Conservation (phyloP, 1,140 invertebrate genomes). For the Eriocheir sinensis region DNA sequence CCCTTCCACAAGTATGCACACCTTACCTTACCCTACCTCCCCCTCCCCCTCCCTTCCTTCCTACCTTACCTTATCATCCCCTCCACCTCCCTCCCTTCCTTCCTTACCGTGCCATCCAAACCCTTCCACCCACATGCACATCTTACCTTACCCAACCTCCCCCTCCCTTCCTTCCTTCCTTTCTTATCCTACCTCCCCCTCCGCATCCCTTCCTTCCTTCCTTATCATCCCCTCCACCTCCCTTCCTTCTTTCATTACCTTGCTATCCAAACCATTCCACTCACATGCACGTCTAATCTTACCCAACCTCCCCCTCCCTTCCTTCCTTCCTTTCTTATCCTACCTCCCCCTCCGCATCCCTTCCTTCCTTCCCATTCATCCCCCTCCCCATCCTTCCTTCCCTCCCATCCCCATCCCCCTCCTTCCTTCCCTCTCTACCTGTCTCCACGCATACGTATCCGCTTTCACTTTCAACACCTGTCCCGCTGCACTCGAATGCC, state of each 20-base stretch:
- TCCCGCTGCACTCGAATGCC: not conserved
- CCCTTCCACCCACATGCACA: not conserved
- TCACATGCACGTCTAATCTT: not conserved
- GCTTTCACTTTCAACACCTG: not conserved
- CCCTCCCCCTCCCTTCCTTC: not conserved
- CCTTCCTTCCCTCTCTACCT: not conserved
- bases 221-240: not conserved
- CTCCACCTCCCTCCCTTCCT: not conserved
- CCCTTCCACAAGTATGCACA: too few species aligned
- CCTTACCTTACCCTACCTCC: too few species aligned
- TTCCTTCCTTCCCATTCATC: not conserved
- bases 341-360: not conserved
- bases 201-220: not conserved
- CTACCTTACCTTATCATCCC: not conserved
- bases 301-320: not conserved
- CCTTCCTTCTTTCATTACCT: not conserved
- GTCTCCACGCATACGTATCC: not conserved
- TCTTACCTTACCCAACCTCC: not conserved
- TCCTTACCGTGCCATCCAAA: not conserved
- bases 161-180: not conserved
- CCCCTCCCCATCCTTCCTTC: not conserved
- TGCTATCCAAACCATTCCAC: not conserved
- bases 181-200: too few species aligned
- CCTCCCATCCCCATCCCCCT: not conserved
- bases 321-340: not conserved